Base-by-base conservation (phyloP, 2,797 vertebrate genomes). In the Chanos chanos region DNA sequence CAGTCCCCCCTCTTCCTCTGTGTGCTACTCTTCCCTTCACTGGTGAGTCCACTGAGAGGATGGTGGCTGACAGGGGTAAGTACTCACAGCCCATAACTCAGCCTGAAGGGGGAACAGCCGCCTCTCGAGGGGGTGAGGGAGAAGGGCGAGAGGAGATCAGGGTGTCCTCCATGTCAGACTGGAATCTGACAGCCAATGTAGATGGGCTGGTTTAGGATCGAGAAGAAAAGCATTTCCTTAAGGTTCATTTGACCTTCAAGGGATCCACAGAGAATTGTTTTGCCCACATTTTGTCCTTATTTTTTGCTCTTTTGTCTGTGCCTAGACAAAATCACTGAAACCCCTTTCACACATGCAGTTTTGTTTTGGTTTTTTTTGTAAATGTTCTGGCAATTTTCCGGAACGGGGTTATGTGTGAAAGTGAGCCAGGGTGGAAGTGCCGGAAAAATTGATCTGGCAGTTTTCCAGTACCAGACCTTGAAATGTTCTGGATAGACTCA, bases 11-110 rank as follows among this genome's bases (percentile, higher is more conserved):
- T 41, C 33, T 49, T 44, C 66, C 53, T 49, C 51, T 54, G 48
- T 62, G 59, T 73, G 55, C 47, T 31, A 43, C 34, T 16, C 40
- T 37, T 54, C 33, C 15, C 30, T 60, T 59, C 59, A 48, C 33
- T 47, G 31, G 39, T 40, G 31, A 44, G 73, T 70, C 82, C 50
- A 55, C 24, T 76, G 53, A 19, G 39, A 80, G 86, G 87, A 86
- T 83, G 88, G 83, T 86, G 87, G 90, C 82, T 83, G 83, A 84
- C 89, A 90, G 88, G 81, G 79, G 81, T 86, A 85, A 86, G 84
- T 87, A 86, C 87, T 95, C 90, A 82, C 93, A 95, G 93, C 88
- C 88, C 88, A 94, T 95, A 91, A 92, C 85, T 95, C 93, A 91
- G n/a, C n/a, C n/a, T n/a, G 85, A 86, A 66, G 82, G 86, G 82